Evolutionary conservation across 2,888 invertebrate species (phyloP), one percentile per base, ranked within the genome.

Genomic region (Caenorhabditis angaria): DNA sequence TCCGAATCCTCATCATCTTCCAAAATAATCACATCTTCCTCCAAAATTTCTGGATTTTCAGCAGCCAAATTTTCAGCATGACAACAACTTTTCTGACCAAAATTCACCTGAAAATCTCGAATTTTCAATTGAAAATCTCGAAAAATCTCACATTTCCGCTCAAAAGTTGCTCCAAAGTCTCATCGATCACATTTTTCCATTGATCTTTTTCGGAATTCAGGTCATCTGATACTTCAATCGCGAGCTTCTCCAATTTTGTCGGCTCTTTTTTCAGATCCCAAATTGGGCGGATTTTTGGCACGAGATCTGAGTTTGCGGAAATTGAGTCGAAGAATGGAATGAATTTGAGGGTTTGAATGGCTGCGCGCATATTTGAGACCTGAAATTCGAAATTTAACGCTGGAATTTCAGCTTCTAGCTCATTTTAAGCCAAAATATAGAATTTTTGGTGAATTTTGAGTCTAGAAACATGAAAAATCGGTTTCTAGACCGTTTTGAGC

Each of bases 321-420:
- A 73, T 65, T 0, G 68, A 41, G 22, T 53, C 50, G 67, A 67
- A 77, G 51, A 48, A 70, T 12, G 71, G 74, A 48, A 77, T 63
- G 48, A 77, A 77, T 18, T 32, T 61, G 6, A 77, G 71, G 10
- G 69, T 66, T 29, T 35, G 56, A 57, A 77, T 71, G 1, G 70
- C 22, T 18, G 73, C 70, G 4, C 65, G 62, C 77, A 77, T 77
- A 14, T 64, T 68, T n/a, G 74, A 70, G 14, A 72, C 70, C 72
- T 64, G 28, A 28, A 55, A 48, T 4, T n/a, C n/a, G 20, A 54
- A 22, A 56, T 14, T 57, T 14, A 25, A 28, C n/a, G n/a, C n/a
- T n/a, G n/a, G n/a, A n/a, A n/a, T n/a, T n/a, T n/a, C n/a, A n/a
- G n/a, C n/a, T n/a, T n/a, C n/a, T n/a, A n/a, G n/a, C n/a, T n/a